These are phyloP conservation scores for Meloidogyne chitwoodi DNA, from an alignment of 1,140 invertebrate species.

Conservation along the genomic window DNA sequence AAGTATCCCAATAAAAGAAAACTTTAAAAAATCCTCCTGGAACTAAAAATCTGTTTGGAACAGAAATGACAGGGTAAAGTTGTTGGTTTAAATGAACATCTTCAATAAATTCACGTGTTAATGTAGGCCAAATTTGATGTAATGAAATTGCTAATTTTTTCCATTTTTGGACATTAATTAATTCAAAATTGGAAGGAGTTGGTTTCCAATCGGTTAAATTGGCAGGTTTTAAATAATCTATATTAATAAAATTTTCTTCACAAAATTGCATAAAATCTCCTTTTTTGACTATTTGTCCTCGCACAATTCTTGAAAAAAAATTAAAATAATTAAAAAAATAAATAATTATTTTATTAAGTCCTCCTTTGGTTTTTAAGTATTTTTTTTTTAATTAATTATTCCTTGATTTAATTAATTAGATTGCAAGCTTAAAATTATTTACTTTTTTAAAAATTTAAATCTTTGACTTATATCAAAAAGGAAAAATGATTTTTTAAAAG, in stretches of 20 bases:
- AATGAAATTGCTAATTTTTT: constrained; percentile 60
- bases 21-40: constrained; percentile 81
- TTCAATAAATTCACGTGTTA: constrained; percentile 70
- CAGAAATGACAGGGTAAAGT: constrained; percentile 75
- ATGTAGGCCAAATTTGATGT: constrained; percentile 73
- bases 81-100: constrained; percentile 73
- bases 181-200: constrained; percentile 21
- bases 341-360: background rate
- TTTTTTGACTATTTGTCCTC: constrained; percentile 14
- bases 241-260: constrained; percentile 27
- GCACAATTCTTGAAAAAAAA: constrained; percentile 12
- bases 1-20: constrained; percentile 88
- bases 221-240: constrained; percentile 27
- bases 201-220: constrained; percentile 29
- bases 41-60: constrained; percentile 82
- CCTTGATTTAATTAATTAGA: too few species aligned
- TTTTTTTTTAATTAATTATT: too few species aligned
- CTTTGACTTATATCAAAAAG: too few species aligned
- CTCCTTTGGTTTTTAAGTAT: too few species aligned
- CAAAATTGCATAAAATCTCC: constrained; percentile 33
- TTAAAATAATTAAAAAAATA: background rate
- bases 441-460: too few species aligned
- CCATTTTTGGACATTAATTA: constrained; percentile 22
- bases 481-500: too few species aligned
- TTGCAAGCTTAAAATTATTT: too few species aligned